These are phyloP conservation scores for Scaptomyza montana DNA, from an alignment of 1,140 invertebrate species.

Conservation along the genomic window DNA sequence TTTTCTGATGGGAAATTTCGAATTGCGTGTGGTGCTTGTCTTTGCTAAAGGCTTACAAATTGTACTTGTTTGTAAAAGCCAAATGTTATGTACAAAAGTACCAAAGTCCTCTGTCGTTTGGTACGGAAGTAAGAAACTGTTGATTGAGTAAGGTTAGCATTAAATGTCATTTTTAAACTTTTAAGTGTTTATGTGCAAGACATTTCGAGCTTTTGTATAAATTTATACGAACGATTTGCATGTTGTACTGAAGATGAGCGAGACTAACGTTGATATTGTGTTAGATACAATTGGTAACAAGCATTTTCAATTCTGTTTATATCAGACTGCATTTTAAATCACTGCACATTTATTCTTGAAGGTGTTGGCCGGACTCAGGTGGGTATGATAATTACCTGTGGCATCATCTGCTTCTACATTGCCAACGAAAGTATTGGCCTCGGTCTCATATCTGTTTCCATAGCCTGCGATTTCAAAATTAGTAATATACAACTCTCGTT, in stretches of 20 bases:
- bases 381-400: neutral
- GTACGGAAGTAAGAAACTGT: neutral
- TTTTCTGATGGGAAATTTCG: neutral
- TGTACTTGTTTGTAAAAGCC: neutral
- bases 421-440: neutral
- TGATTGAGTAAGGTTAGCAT: neutral
- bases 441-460: neutral
- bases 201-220: neutral
- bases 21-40: neutral
- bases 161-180: neutral
- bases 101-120: no score
- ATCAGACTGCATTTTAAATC: neutral
- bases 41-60: neutral
- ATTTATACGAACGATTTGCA: neutral
- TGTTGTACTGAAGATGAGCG: neutral
- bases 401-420: neutral
- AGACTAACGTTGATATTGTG: slow-evolving; percentile 6
- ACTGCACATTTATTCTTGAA: neutral
- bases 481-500: neutral
- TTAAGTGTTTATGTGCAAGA: neutral
- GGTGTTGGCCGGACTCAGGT: slow-evolving; percentile 18
- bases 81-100: no score
- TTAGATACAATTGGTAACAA: slow-evolving; percentile 24
- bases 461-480: slow-evolving; percentile 1
- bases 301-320: neutral